A percentile compares a stretch with the other conserved stretches of the same genome.
Conservation (phyloP, 2,888 invertebrate species). For the Stenodera caucasica region DNA sequence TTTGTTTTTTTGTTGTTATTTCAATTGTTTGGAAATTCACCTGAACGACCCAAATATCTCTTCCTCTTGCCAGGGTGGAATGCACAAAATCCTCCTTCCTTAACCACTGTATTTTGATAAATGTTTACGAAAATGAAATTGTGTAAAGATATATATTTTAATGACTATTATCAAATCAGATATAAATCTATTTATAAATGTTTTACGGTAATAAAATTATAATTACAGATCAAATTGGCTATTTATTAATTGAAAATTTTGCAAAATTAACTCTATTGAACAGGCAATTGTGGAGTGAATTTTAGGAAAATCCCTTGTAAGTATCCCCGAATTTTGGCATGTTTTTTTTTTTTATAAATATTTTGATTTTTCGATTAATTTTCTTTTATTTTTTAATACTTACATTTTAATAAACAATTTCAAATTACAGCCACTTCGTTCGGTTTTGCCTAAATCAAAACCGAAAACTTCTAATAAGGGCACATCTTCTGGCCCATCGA, state of each 20-base stretch:
- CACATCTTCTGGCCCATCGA: slow-evolving; percentile 61
- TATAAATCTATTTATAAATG: slow-evolving; percentile 36
- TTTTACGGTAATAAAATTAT: slow-evolving; percentile 32
- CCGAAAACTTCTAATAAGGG: slow-evolving; percentile 73
- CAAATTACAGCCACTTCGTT: slow-evolving; percentile 16
- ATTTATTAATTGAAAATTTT: neutral
- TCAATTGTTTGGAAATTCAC: neutral
- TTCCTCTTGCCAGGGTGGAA: slow-evolving; percentile 38
- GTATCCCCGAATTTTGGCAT: neutral
- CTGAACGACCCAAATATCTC: slow-evolving; percentile 1
- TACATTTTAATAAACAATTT: no score
- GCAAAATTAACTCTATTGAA: neutral
- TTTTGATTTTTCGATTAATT: neutral
- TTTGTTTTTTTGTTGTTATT: neutral
- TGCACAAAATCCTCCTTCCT: slow-evolving; percentile 36
- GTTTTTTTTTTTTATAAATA: neutral
- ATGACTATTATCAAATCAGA: slow-evolving; percentile 26
- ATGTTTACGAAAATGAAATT: slow-evolving; percentile 41
- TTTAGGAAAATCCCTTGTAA: neutral
- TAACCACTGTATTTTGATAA: slow-evolving; percentile 44
- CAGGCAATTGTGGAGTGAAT: neutral
- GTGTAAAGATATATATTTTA: slow-evolving; percentile 45
- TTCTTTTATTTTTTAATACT: neutral
- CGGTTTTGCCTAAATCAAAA: slow-evolving; percentile 71
- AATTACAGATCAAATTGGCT: slow-evolving; percentile 13